A percentile compares a stretch with the other conserved stretches of the same genome.
Evolutionary conservation across 2,888 invertebrate genomes (phyloP).

Genomic region (Cryptus viduatorius): DNA sequence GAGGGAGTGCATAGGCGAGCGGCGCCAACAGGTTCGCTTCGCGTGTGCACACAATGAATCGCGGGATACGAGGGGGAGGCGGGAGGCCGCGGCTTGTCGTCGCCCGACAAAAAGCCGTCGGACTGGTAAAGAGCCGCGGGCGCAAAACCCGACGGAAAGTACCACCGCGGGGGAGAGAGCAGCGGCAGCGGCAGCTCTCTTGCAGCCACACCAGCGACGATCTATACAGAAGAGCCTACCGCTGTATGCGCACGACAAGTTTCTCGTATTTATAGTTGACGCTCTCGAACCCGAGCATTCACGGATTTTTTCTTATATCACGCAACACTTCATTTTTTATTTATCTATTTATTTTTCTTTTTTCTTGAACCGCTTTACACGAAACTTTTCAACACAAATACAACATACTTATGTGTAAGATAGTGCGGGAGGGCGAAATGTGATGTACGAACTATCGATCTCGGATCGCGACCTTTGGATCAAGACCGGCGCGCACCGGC

Average conservation of each 20-base stretch:
- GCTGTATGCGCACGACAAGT: conserved; percentile 19
- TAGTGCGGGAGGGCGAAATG: neutral
- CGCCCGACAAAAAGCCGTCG: conserved; percentile 75
- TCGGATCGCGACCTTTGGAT: conserved; percentile 63
- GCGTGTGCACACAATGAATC: conserved; percentile 74
- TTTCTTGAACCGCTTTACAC: neutral
- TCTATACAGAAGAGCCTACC: conserved; percentile 40
- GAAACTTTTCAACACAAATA: neutral
- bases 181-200: conserved; percentile 4
- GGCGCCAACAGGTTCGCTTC: conserved; percentile 76
- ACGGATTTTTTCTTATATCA: neutral
- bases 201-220: conserved; percentile 47
- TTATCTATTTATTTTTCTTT: too few relatives aligned
- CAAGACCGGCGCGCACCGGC: conserved; percentile 61
- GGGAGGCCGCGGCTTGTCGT: conserved; percentile 59
- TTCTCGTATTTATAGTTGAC: conserved; percentile 48
- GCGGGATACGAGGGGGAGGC: conserved; percentile 51
- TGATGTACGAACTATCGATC: conserved; percentile 65
- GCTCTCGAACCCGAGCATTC: conserved; percentile 43
- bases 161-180: conserved; percentile 28
- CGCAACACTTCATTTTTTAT: too few relatives aligned
- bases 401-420: neutral
- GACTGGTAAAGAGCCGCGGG: conserved; percentile 70
- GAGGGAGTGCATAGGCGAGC: conserved; percentile 55
- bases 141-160: conserved; percentile 57